Percentiles rank a stretch among this genome's conserved stretches.
These are phyloP conservation scores for Hippocampus mohnikei DNA, from an alignment of 2,113 vertebrate species.

Conservation along the genomic window DNA sequence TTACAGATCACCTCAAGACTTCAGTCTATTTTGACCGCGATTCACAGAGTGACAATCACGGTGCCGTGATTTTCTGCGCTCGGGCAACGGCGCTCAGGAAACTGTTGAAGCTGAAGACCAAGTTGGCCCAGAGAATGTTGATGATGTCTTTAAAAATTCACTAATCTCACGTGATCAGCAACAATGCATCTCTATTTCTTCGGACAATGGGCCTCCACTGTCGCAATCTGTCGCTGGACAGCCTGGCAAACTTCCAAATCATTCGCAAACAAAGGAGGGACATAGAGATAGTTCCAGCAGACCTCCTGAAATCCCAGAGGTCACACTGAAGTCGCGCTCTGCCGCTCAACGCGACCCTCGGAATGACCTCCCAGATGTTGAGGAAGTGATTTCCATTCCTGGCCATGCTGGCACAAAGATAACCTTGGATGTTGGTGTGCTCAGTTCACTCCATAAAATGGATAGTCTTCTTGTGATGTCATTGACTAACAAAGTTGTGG, in stretches of 20 bases:
- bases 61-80: constrained; percentile 25
- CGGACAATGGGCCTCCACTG: constrained; percentile 61
- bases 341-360: constrained; percentile 45
- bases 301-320: constrained; percentile 50
- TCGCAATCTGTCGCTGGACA: constrained; percentile 46
- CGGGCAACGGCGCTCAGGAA: constrained; percentile 20
- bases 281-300: constrained; percentile 54
- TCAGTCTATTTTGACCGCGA: constrained; percentile 7
- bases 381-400: constrained; percentile 32
- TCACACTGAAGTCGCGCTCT: constrained; percentile 25
- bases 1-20: constrained; percentile 24
- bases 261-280: constrained; percentile 62
- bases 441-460: constrained; percentile 21
- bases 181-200: constrained; percentile 65
- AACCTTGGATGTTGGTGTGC: constrained; percentile 9
- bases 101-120: constrained; percentile 21
- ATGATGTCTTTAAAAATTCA: constrained; percentile 47
- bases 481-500: constrained; percentile 15
- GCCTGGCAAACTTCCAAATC: constrained; percentile 58
- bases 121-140: constrained; percentile 26
- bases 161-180: constrained; percentile 38
- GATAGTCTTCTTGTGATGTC: constrained; percentile 24
- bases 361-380: constrained; percentile 39
- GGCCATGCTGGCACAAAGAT: constrained; percentile 19
- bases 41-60: constrained; percentile 17